These are phyloP conservation scores for Pentalonia nigronervosa DNA, from an alignment of 1,140 invertebrate genomes.

Conservation along the genomic window DNA sequence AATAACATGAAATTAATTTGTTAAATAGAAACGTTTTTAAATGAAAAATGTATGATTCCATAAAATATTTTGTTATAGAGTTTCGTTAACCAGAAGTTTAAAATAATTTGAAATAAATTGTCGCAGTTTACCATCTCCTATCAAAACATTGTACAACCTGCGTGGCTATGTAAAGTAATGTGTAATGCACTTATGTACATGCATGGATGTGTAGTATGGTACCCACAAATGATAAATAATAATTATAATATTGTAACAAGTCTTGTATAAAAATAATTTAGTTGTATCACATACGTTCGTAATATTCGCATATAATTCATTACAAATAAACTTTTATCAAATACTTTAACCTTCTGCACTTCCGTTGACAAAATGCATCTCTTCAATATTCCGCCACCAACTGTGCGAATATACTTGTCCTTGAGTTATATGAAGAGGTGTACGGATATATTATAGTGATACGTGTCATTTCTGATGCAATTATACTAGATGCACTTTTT, in stretches of 20 bases:
- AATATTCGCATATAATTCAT: not conserved
- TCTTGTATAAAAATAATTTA: not conserved
- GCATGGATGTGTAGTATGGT: not conserved
- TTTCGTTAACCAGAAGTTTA: too few species aligned
- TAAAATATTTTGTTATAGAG: too few species aligned
- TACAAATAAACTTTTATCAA: not conserved
- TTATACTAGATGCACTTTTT: slow-evolving; percentile 20
- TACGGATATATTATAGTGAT: not conserved
- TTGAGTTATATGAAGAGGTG: slow-evolving; percentile 26
- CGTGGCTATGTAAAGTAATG: too few species aligned
- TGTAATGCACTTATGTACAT: too few species aligned
- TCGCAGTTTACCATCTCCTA: too few species aligned
- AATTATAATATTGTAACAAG: not conserved
- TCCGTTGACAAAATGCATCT: not conserved
- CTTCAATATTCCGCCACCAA: not conserved
- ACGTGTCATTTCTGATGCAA: slow-evolving; percentile 10
- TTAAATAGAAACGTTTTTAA: too few species aligned
- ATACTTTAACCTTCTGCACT: not conserved
- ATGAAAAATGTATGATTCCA: too few species aligned
- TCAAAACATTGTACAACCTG: too few species aligned
- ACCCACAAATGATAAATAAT: not conserved
- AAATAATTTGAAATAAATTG: too few species aligned
- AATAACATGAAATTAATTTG: too few species aligned
- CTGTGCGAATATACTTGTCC: not conserved
- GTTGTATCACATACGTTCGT: not conserved